A percentile compares a stretch with the other conserved stretches of the same genome.
phyloP scores from a whole-genome alignment of 1,140 invertebrate genomes.

The Panagrolaimus sp. region DNA sequence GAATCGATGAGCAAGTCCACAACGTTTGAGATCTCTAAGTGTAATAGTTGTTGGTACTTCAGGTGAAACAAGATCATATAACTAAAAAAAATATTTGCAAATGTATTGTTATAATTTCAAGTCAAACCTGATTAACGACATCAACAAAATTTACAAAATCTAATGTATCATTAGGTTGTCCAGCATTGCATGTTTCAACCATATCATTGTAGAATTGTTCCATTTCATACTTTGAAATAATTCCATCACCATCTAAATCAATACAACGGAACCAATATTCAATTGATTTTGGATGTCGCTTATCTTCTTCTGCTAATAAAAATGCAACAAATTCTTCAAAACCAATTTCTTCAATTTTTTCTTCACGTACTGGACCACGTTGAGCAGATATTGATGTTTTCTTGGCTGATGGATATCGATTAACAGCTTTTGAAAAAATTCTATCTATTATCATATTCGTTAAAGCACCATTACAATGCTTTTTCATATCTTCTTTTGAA shows the following conservation, averaged over 20 bases:
- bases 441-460: slow-evolving; percentile 90
- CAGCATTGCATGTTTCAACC: slow-evolving; percentile 74
- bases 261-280: slow-evolving; percentile 66
- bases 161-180: slow-evolving; percentile 94
- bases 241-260: slow-evolving; percentile 96
- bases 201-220: slow-evolving; percentile 99
- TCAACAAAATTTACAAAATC: slow-evolving; percentile 93
- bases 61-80: slow-evolving; percentile 70
- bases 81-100: slow-evolving; percentile 63
- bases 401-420: slow-evolving; percentile 62
- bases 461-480: slow-evolving; percentile 93
- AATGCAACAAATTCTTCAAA: slow-evolving; percentile 92
- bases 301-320: slow-evolving; percentile 94
- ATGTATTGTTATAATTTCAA: no score
- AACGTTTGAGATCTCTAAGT: slow-evolving; percentile 58
- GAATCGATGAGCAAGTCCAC: slow-evolving; percentile 91
- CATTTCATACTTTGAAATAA: slow-evolving; percentile 93
- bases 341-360: slow-evolving; percentile 60
- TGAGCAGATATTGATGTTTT: slow-evolving; percentile 16
- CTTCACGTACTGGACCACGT: slow-evolving; percentile 27
- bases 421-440: slow-evolving; percentile 94
- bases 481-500: slow-evolving; percentile 79
- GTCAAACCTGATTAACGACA: slow-evolving; percentile 68
- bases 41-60: background rate
- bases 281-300: slow-evolving; percentile 77